phyloP scores from a whole-genome alignment of 2,888 invertebrate species.

The Machimus atricapillus region DNA sequence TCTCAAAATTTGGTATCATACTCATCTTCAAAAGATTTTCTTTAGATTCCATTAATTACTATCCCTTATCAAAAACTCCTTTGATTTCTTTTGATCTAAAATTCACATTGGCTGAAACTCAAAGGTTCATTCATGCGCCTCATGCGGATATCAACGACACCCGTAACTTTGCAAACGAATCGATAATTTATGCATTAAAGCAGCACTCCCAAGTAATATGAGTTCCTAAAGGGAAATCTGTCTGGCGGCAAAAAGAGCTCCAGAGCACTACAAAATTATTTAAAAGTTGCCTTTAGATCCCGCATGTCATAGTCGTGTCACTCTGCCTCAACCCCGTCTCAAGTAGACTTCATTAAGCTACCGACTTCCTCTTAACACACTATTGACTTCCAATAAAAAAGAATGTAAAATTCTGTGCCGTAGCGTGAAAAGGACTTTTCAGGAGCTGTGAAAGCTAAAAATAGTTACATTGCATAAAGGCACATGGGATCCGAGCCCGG shows the following conservation, averaged over 20 bases:
- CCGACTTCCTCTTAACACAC: background rate
- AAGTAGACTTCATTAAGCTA: background rate
- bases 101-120: background rate
- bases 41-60: background rate
- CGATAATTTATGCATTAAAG: background rate
- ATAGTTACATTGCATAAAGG: constrained; percentile 1
- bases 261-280: background rate
- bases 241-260: background rate
- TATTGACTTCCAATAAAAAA: constrained; percentile 6
- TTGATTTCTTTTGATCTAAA: background rate
- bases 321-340: background rate
- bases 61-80: background rate
- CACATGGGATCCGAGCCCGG: background rate
- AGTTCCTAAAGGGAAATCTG: background rate
- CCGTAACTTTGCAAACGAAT: background rate
- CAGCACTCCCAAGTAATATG: background rate
- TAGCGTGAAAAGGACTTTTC: background rate
- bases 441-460: constrained; percentile 15
- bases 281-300: background rate
- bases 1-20: background rate
- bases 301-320: background rate
- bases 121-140: background rate
- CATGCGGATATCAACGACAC: background rate
- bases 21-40: background rate
- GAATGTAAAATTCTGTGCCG: background rate